Evolutionary conservation across 2,797 vertebrate species (phyloP).

Genomic region (Botia kubotai): DNA sequence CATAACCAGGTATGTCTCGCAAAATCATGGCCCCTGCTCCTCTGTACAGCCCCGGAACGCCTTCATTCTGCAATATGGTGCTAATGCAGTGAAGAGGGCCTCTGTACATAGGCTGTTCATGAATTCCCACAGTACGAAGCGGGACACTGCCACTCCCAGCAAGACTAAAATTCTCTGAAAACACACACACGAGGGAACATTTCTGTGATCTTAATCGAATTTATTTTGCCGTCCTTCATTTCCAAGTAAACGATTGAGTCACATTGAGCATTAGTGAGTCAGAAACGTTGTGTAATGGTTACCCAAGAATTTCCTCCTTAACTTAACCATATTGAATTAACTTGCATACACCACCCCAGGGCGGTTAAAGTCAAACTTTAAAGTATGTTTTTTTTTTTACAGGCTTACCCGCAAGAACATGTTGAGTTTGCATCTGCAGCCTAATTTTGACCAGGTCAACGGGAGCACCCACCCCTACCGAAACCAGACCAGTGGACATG

Average conservation of each 20-base stretch:
- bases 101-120: slow-evolving; percentile 76
- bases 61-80: slow-evolving; percentile 85
- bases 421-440: slow-evolving; percentile 93
- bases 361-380: not conserved
- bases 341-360: not conserved
- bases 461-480: slow-evolving; percentile 87
- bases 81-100: slow-evolving; percentile 91
- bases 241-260: not conserved
- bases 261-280: not conserved
- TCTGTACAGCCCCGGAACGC: slow-evolving; percentile 87
- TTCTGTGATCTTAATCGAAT: not conserved
- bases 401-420: slow-evolving; percentile 77
- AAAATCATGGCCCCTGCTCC: slow-evolving; percentile 90
- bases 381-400: not conserved
- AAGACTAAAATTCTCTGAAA: slow-evolving; percentile 76
- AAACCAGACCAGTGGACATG: slow-evolving; percentile 83
- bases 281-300: slow-evolving; percentile 10
- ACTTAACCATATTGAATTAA: too few relatives aligned
- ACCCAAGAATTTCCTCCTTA: not conserved
- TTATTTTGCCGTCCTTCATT: not conserved
- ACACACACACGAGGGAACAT: slow-evolving; percentile 9
- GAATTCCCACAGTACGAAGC: slow-evolving; percentile 66
- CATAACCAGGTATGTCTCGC: slow-evolving; percentile 91
- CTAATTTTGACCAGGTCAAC: slow-evolving; percentile 96
- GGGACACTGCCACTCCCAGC: slow-evolving; percentile 74